Evolutionary conservation across 2,888 invertebrate genomes (phyloP).

Genomic region (Cartodere bifasciata): DNA sequence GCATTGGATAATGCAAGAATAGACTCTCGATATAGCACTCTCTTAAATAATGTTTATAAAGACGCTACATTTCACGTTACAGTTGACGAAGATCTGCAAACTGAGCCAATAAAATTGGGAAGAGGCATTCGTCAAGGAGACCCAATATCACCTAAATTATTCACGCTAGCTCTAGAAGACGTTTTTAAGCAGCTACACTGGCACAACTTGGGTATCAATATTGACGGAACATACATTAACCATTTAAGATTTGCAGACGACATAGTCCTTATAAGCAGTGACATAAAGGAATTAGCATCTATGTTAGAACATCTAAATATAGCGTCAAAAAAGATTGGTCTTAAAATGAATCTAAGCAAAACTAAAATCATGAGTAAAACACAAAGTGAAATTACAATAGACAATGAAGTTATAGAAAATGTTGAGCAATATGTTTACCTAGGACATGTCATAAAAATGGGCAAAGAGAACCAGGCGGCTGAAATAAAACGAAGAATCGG

Average conservation of each 20-base stretch:
- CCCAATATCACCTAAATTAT: background rate
- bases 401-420: constrained; percentile 2
- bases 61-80: constrained; percentile 1
- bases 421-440: constrained; percentile 7
- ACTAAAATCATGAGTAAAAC: constrained; percentile 3
- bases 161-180: constrained; percentile 3
- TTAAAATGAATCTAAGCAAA: constrained; percentile 3
- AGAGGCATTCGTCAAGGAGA: constrained; percentile 1
- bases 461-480: constrained; percentile 10
- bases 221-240: constrained; percentile 4
- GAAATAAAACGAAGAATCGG: constrained; percentile 11
- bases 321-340: background rate
- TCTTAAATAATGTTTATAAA: background rate
- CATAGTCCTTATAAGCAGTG: constrained; percentile 6
- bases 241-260: constrained; percentile 7
- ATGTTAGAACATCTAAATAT: constrained; percentile 4
- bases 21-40: constrained; percentile 3
- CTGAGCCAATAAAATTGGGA: background rate
- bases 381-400: constrained; percentile 2
- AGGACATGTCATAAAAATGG: constrained; percentile 8
- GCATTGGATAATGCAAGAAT: constrained; percentile 12
- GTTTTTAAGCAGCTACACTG: constrained; percentile 4
- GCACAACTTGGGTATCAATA: background rate
- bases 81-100: background rate
- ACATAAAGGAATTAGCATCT: constrained; percentile 3